Conservation (phyloP, 2,797 vertebrate genomes). For the Pseudomugil gertrudae region DNA sequence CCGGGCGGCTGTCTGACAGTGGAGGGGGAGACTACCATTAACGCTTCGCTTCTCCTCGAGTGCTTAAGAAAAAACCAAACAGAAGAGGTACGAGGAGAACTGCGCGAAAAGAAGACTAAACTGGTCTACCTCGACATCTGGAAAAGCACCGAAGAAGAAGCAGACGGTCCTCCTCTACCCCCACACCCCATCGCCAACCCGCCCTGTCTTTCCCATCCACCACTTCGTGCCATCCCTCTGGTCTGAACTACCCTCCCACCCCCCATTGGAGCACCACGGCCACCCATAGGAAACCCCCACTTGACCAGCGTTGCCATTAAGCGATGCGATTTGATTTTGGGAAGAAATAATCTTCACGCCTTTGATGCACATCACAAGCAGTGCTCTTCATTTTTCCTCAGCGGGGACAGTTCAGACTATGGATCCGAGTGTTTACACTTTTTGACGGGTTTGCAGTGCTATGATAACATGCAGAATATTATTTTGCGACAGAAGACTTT, state of each 20-base stretch:
- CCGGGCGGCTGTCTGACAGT: conserved; percentile 81
- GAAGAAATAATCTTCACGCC: conserved; percentile 56
- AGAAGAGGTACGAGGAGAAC: conserved; percentile 41
- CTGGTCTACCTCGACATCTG: conserved; percentile 65
- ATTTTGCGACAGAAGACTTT: conserved; percentile 57
- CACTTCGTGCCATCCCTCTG: conserved; percentile 72
- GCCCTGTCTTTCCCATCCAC: conserved; percentile 59
- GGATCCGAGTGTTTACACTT: conserved; percentile 75
- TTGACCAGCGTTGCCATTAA: conserved; percentile 79
- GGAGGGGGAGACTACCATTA: conserved; percentile 74
- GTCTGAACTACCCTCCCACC: conserved; percentile 68
- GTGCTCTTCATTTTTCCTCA: conserved; percentile 50
- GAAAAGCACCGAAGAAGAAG: conserved; percentile 72
- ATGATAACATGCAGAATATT: conserved; percentile 49
- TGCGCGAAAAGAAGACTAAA: conserved; percentile 28
- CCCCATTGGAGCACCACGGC: conserved; percentile 69
- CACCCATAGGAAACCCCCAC: conserved; percentile 76
- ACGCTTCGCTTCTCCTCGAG: conserved; percentile 71
- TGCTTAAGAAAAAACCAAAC: conserved; percentile 13
- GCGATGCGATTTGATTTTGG: conserved; percentile 77
- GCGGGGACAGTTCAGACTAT: conserved; percentile 53
- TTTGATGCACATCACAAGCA: conserved; percentile 54
- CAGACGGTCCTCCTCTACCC: conserved; percentile 63
- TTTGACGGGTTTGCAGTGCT: conserved; percentile 69
- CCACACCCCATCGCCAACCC: conserved; percentile 66